Evolutionary conservation across 2,113 vertebrate genomes (phyloP).

Genomic region (Chaetorhynchus papuensis): DNA sequence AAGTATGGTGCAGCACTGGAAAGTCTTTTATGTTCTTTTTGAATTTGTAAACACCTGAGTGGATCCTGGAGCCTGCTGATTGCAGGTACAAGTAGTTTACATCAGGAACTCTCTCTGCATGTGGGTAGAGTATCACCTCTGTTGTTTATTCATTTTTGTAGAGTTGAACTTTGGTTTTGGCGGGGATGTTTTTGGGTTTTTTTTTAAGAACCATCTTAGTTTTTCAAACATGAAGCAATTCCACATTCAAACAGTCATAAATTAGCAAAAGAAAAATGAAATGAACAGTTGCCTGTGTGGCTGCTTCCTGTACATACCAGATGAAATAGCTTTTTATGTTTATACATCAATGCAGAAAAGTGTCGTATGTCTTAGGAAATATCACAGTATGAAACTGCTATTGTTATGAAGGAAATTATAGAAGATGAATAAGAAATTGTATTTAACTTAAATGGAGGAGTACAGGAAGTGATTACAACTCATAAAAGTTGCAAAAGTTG

Average conservation of each 20-base stretch:
- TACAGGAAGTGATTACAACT: neutral
- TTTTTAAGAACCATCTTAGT: neutral
- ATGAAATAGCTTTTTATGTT: neutral
- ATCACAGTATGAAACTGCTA: neutral
- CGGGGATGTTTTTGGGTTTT: fast-evolving
- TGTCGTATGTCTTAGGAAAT: neutral
- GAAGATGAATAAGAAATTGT: neutral
- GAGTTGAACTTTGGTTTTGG: neutral
- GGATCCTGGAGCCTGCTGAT: neutral
- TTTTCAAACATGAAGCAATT: neutral
- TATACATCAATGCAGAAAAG: neutral
- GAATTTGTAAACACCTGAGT: neutral
- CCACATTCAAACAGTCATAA: neutral
- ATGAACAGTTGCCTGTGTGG: neutral
- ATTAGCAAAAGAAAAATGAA: neutral
- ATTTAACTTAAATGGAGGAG: neutral
- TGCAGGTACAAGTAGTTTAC: neutral
- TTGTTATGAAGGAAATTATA: neutral
- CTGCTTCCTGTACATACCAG: neutral
- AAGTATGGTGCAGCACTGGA: neutral
- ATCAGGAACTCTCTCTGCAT: neutral
- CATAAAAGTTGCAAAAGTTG: neutral
- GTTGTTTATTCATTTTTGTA: neutral
- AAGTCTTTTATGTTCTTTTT: neutral
- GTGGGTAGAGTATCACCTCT: neutral